These are phyloP conservation scores for Suricata suricatta DNA, from an alignment of 2,113 vertebrate species.

Conservation along the genomic window DNA sequence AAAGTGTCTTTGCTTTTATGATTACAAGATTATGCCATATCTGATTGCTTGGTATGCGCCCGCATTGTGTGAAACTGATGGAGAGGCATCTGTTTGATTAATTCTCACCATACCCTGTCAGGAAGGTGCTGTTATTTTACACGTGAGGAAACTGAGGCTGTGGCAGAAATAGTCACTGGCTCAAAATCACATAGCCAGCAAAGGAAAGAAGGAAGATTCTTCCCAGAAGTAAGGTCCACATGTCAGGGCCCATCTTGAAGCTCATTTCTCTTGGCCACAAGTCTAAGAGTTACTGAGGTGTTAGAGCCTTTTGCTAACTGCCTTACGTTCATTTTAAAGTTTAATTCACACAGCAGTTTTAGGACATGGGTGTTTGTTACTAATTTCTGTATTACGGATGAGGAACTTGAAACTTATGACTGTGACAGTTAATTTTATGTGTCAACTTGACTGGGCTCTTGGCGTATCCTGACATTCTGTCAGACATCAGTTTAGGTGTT, in stretches of 20 bases:
- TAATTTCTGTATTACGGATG: background rate
- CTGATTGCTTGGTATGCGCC: background rate
- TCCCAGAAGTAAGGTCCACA: no score
- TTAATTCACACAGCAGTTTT: background rate
- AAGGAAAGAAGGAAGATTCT: background rate
- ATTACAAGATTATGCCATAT: background rate
- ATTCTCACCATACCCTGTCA: background rate
- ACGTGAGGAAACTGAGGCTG: background rate
- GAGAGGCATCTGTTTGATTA: background rate
- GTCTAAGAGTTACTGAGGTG: background rate
- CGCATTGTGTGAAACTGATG: background rate
- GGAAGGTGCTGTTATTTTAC: background rate
- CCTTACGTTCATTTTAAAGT: background rate
- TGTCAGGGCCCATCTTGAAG: background rate
- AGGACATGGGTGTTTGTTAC: background rate
- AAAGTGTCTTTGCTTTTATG: background rate
- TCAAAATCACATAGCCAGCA: background rate
- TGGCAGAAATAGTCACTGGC: background rate
- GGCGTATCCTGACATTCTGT: background rate
- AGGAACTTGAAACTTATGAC: background rate
- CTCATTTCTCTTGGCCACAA: background rate
- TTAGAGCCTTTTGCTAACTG: background rate
- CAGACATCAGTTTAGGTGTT: background rate
- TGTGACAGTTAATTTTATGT: background rate
- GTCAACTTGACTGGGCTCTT: background rate